Evolutionary conservation across 1,140 invertebrate genomes (phyloP).

Genomic region (Pomacea maculata): DNA sequence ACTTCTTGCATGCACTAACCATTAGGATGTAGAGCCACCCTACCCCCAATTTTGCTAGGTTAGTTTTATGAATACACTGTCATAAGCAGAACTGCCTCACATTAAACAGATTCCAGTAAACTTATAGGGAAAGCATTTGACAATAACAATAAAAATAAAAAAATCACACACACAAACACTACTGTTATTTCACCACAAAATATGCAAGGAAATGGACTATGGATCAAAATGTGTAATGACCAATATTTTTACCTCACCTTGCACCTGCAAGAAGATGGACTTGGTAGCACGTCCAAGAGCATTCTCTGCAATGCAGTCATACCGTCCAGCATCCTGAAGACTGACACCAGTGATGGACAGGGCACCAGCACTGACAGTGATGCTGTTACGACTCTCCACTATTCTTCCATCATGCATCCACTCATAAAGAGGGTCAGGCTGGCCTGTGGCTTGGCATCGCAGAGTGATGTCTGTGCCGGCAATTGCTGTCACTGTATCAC

Average conservation of each 20-base stretch:
- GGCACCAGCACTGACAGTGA: slow-evolving; percentile 71
- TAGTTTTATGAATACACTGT: too few species aligned
- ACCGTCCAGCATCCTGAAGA: slow-evolving; percentile 80
- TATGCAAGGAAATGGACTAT: too few species aligned
- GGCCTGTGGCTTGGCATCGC: slow-evolving; percentile 82
- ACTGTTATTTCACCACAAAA: too few species aligned
- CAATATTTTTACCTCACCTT: slow-evolving; percentile 16
- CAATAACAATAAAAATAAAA: too few species aligned
- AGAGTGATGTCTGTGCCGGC: slow-evolving; percentile 78
- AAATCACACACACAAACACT: too few species aligned
- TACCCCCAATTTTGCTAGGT: too few species aligned
- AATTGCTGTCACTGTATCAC: slow-evolving; percentile 78
- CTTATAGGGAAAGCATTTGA: too few species aligned
- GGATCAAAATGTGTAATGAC: too few species aligned
- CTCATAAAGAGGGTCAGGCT: slow-evolving; percentile 77
- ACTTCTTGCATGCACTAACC: too few species aligned
- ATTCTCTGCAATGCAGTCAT: slow-evolving; percentile 88
- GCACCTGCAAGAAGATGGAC: slow-evolving; percentile 38
- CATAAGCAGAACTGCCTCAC: too few species aligned
- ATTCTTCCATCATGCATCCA: slow-evolving; percentile 84
- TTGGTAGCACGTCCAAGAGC: slow-evolving; percentile 66
- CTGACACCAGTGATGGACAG: slow-evolving; percentile 82
- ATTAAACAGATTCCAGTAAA: too few species aligned
- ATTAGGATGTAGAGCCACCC: too few species aligned
- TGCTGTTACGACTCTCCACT: slow-evolving; percentile 62